phyloP scores from a whole-genome alignment of 2,888 invertebrate species.

The Eubasilissa splendida region DNA sequence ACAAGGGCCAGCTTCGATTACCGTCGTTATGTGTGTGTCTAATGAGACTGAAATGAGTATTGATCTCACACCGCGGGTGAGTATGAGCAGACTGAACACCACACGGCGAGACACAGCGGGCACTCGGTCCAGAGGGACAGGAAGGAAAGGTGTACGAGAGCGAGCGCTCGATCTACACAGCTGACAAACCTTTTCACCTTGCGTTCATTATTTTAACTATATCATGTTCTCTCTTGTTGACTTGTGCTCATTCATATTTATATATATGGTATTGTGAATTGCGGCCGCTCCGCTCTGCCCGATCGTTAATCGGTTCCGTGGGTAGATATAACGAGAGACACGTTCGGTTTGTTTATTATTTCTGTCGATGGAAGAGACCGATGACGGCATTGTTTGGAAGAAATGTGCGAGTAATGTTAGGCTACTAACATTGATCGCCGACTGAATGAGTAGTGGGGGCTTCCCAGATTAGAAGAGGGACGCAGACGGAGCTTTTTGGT shows the following conservation, averaged over 20 bases:
- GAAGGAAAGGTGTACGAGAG: not conserved
- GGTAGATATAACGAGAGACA: too few species aligned
- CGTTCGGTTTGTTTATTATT: too few species aligned
- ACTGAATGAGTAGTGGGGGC: not conserved
- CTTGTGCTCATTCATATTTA: conserved; percentile 53
- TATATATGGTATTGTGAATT: conserved; percentile 32
- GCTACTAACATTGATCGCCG: conserved; percentile 5
- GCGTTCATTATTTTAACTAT: conserved; percentile 71
- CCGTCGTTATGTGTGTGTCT: not conserved
- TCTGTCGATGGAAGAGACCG: too few species aligned
- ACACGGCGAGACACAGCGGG: conserved; percentile 10
- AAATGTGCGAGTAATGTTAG: not conserved
- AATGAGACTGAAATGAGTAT: not conserved
- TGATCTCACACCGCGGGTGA: too few species aligned
- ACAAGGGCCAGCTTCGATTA: conserved; percentile 45
- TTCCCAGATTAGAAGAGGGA: conserved; percentile 5
- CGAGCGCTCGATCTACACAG: conserved; percentile 30
- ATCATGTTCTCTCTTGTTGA: conserved; percentile 70
- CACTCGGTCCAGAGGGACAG: not conserved
- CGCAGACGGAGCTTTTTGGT: conserved; percentile 37
- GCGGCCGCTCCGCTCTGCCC: not conserved
- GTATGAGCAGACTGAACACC: not conserved
- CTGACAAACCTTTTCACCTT: conserved; percentile 72
- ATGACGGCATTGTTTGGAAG: not conserved
- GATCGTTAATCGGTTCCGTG: not conserved